A percentile compares a stretch with the other conserved stretches of the same genome.
These are phyloP conservation scores for Crocallis elinguaria DNA, from an alignment of 2,888 invertebrate genomes.

Conservation along the genomic window DNA sequence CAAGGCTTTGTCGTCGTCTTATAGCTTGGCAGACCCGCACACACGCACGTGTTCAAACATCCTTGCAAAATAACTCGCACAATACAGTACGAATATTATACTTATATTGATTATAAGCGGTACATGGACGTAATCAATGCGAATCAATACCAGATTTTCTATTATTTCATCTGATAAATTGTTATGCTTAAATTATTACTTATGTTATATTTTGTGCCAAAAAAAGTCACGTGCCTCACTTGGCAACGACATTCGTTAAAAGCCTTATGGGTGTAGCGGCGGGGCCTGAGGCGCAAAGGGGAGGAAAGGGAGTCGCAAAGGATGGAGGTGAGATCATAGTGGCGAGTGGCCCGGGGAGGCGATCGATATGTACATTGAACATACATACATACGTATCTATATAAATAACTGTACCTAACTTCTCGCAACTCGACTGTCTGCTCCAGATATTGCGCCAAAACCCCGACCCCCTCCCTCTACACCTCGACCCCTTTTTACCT, in stretches of 20 bases:
- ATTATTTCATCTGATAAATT: no score
- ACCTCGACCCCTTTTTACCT: constrained; percentile 57
- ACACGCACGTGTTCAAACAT: background rate
- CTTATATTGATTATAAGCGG: background rate
- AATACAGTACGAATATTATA: background rate
- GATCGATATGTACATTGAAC: constrained; percentile 85
- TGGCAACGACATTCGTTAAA: constrained; percentile 63
- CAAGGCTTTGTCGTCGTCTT: background rate
- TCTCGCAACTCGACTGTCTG: constrained; percentile 83
- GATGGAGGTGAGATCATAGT: constrained; percentile 85
- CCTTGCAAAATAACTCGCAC: background rate
- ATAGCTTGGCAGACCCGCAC: background rate
- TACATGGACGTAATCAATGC: background rate
- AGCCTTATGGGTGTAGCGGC: constrained; percentile 71
- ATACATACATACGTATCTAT: constrained; percentile 76
- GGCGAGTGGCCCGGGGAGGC: constrained; percentile 83
- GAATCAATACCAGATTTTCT: background rate
- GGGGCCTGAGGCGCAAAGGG: constrained; percentile 57
- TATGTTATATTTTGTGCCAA: background rate
- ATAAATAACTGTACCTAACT: constrained; percentile 82
- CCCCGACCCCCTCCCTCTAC: constrained; percentile 63
- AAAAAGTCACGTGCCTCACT: constrained; percentile 44
- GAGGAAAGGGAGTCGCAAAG: constrained; percentile 71
- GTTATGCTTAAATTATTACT: no score
- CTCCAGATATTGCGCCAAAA: constrained; percentile 83